These are phyloP conservation scores for Drosophila diplacantha DNA, from an alignment of 2,888 invertebrate genomes.

Conservation along the genomic window DNA sequence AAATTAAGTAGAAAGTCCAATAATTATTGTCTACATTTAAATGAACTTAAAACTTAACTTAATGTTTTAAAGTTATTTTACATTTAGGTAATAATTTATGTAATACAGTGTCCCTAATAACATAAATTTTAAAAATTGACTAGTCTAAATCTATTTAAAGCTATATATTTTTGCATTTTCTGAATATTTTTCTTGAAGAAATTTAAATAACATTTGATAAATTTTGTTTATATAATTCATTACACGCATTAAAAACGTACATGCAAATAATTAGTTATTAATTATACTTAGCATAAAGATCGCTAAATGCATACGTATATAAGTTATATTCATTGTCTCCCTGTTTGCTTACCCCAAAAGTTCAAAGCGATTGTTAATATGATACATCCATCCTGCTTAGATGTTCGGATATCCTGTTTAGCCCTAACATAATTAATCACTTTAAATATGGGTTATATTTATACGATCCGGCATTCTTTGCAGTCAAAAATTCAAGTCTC, in stretches of 20 bases:
- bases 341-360: not conserved
- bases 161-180: too few species aligned
- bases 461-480: constrained; percentile 16
- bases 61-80: too few species aligned
- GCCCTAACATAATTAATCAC: constrained; percentile 1
- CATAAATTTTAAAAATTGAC: not conserved
- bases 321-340: not conserved
- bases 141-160: not conserved
- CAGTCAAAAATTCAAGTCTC: not conserved
- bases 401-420: constrained; percentile 16
- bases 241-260: not conserved
- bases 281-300: not conserved
- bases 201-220: not conserved
- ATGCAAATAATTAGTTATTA: not conserved
- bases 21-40: too few species aligned
- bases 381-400: constrained; percentile 1
- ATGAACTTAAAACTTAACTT: too few species aligned
- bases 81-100: too few species aligned
- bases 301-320: not conserved
- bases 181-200: not conserved
- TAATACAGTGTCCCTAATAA: too few species aligned
- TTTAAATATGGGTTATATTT: not conserved
- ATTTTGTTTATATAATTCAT: not conserved
- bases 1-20: too few species aligned
- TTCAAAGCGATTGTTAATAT: not conserved